Conservation (phyloP, 2,888 invertebrate species). For the Drosophila flavopinicola region DNA sequence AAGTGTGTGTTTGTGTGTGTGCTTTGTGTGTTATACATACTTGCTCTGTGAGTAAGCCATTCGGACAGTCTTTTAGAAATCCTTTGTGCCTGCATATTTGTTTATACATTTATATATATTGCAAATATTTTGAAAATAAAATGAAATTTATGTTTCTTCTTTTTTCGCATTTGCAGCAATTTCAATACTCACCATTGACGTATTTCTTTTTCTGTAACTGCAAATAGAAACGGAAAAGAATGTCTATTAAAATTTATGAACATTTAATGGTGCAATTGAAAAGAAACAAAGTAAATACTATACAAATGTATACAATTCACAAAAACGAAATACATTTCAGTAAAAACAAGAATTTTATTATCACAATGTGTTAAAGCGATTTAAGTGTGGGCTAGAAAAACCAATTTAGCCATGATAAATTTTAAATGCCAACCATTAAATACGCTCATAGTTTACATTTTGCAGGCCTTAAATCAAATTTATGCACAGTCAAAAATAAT, state of each 20-base stretch:
- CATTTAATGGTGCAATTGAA: constrained; percentile 3
- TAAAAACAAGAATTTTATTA: neutral
- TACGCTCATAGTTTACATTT: too few relatives aligned
- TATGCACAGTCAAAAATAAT: too few relatives aligned
- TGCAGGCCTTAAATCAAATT: too few relatives aligned
- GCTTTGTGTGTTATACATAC: constrained; percentile 85
- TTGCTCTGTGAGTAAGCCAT: constrained; percentile 97
- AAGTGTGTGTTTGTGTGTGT: neutral
- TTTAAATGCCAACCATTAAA: too few relatives aligned
- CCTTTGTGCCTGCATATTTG: constrained; percentile 94
- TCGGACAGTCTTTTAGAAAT: constrained; percentile 97
- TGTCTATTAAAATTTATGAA: constrained; percentile 24
- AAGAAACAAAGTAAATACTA: constrained; percentile 1
- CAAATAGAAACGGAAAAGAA: constrained; percentile 38
- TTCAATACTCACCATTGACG: constrained; percentile 83
- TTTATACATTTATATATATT: constrained; percentile 9
- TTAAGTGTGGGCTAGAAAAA: too few relatives aligned
- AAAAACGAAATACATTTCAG: neutral
- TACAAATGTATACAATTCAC: neutral
- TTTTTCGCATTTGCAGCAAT: neutral
- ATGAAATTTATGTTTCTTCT: neutral
- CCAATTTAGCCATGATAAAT: too few relatives aligned
- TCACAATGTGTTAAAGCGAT: too few relatives aligned
- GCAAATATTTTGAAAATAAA: constrained; percentile 18
- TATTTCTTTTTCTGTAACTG: constrained; percentile 83